Evolutionary conservation across 2,888 invertebrate species (phyloP).

Genomic region (Sycophila texana): DNA sequence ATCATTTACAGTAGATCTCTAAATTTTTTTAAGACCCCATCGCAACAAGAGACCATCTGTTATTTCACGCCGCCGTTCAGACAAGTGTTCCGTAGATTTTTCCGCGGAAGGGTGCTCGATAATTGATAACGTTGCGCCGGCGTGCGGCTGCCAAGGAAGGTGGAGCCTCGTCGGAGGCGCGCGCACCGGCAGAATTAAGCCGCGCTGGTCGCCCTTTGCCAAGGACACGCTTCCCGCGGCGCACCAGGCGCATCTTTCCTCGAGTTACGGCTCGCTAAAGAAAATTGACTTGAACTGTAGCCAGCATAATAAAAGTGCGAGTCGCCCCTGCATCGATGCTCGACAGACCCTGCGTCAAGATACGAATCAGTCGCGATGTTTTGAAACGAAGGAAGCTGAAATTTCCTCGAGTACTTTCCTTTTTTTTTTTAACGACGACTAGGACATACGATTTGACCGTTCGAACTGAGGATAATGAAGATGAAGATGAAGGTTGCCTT

Average conservation of each 20-base stretch:
- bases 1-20: no score
- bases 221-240: conserved; percentile 54
- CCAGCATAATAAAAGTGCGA: conserved; percentile 72
- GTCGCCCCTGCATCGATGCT: conserved; percentile 35
- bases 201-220: conserved; percentile 60
- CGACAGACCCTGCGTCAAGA: not conserved
- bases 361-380: no score
- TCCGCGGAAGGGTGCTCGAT: conserved; percentile 41
- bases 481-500: not conserved
- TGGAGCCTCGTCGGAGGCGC: conserved; percentile 50
- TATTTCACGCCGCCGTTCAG: conserved; percentile 28
- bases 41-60: conserved; percentile 17
- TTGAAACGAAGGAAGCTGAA: not conserved
- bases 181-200: conserved; percentile 63
- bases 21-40: not conserved
- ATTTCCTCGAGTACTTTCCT: not conserved
- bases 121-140: conserved; percentile 60
- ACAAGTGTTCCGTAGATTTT: conserved; percentile 49
- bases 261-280: conserved; percentile 70
- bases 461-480: not conserved
- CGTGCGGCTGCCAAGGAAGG: conserved; percentile 30
- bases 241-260: conserved; percentile 30
- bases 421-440: not conserved
- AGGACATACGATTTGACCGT: not conserved
- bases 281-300: conserved; percentile 74